A percentile compares a stretch with the other conserved stretches of the same genome.
phyloP scores from a whole-genome alignment of 1,140 invertebrate species.

The Zaprionus vittiger region DNA sequence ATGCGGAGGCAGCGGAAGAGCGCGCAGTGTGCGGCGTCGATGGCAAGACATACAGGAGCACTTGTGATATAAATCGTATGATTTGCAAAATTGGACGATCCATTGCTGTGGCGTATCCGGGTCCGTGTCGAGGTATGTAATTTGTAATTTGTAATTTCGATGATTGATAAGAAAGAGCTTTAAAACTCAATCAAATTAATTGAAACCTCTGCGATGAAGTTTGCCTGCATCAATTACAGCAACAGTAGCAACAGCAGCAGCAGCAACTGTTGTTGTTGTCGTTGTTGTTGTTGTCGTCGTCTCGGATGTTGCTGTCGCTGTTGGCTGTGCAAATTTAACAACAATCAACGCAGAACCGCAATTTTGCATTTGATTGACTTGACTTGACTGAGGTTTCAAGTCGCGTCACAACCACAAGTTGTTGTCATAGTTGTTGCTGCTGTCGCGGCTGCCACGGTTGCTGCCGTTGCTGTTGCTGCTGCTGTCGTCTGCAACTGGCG shows the following conservation, averaged over 20 bases:
- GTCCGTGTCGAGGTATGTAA: slow-evolving; percentile 91
- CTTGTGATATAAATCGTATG: slow-evolving; percentile 92
- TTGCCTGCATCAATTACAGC: slow-evolving; percentile 34
- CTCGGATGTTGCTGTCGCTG: slow-evolving; percentile 20
- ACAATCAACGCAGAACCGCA: slow-evolving; percentile 80
- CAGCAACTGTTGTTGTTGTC: slow-evolving; percentile 10
- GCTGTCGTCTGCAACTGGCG: slow-evolving; percentile 58
- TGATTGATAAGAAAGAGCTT: slow-evolving; percentile 39
- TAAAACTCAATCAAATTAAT: slow-evolving; percentile 73
- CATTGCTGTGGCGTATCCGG: slow-evolving; percentile 93
- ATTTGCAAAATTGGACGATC: slow-evolving; percentile 92
- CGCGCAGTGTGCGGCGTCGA: slow-evolving; percentile 93
- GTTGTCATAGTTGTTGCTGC: slow-evolving; percentile 41
- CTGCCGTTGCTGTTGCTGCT: slow-evolving; percentile 25
- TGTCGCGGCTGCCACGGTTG: slow-evolving; percentile 33
- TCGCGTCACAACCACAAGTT: slow-evolving; percentile 62
- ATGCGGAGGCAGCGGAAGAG: slow-evolving; percentile 59
- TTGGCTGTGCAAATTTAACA: slow-evolving; percentile 73
- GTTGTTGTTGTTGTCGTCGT: slow-evolving; percentile 30
- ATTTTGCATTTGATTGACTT: slow-evolving; percentile 84
- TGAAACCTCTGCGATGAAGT: slow-evolving; percentile 52
- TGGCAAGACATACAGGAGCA: slow-evolving; percentile 93
- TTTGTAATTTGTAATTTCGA: slow-evolving; percentile 23
- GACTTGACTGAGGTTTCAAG: slow-evolving; percentile 62
- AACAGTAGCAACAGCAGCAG: slow-evolving; percentile 31